Evolutionary conservation across 2,797 vertebrate species (phyloP), one percentile per base, ranked within the genome.

Genomic region (Protosalanx chinensis): DNA sequence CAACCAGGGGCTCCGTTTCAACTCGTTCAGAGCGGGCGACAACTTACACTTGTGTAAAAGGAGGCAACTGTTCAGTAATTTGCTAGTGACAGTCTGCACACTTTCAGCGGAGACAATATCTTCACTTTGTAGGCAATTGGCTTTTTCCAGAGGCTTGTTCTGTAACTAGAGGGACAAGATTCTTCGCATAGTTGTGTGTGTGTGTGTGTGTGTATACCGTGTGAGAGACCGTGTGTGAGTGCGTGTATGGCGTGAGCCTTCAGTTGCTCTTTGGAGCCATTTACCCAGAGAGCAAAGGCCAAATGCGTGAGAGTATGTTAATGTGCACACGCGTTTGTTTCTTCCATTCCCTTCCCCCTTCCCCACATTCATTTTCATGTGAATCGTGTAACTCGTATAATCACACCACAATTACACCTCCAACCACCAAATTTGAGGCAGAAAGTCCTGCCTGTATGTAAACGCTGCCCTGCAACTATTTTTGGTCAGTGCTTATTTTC

Each of bases 271-370:
- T 57, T 64, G 33, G 15, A 18, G 32, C 27, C 37, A 32, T 64
- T 46, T 10, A 67, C 37, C 58, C 23, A 70, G 58, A 30, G 61
- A 29, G 60, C 46, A 37, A 5, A 57, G 37, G 67, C 49, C 72
- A 33, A n/a, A n/a, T 53, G 67, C 37, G 67, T 60, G 67, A 7
- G 32, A 58, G 33, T 32, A 29, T 62, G 57, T 33, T 12, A 12
- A 62, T 53, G 29, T 3, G 33, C 3, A 37, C 12, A 37, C 57
- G 27, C 67, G 8, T 49, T 41, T 65, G 35, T 35, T 29, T 20
- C 18, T 33, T 32, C 16, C n/a, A 23, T 33, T 2, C 5, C 5
- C 15, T 10, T 20, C 12, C 15, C 23, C 7, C 41, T 33, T 16
- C 16, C 5, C 5, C 8, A 53, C 20, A 8, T 69, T 13, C 20